Percentiles rank a stretch among this genome's conserved stretches.
Conservation (phyloP, 2,113 vertebrate genomes). For the Arvicanthis niloticus region DNA sequence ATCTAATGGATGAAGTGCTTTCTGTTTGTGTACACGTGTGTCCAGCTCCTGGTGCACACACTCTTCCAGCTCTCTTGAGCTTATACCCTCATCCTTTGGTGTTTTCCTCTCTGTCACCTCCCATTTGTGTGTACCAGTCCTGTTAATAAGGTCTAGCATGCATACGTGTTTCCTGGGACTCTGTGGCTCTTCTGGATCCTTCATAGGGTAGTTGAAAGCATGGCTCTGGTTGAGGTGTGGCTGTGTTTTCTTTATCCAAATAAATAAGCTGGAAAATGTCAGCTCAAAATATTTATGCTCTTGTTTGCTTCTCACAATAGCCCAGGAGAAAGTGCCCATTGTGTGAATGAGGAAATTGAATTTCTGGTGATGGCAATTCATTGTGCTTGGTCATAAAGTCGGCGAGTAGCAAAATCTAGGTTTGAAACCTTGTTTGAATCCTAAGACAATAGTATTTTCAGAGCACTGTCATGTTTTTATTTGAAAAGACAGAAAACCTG, state of each 20-base stretch:
- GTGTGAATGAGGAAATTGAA: neutral
- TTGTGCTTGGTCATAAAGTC: neutral
- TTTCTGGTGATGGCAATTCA: neutral
- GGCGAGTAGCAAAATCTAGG: neutral
- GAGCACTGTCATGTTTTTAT: neutral
- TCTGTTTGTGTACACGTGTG: neutral
- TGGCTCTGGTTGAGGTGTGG: neutral
- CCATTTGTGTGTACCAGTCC: neutral
- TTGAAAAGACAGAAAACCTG: neutral
- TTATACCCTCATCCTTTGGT: neutral
- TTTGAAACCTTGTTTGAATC: neutral
- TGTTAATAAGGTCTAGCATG: neutral
- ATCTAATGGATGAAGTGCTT: constrained; percentile 11
- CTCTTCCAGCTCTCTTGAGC: neutral
- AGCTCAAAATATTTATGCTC: constrained; percentile 31
- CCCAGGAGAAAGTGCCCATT: neutral
- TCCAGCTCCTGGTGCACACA: neutral
- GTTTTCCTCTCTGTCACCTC: neutral
- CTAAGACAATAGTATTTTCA: neutral
- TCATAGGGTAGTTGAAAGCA: neutral
- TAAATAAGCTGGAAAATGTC: neutral
- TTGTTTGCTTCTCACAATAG: neutral
- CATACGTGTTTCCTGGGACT: constrained; percentile 1
- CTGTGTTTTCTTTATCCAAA: constrained; percentile 38
- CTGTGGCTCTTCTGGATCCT: neutral